A percentile compares a stretch with the other conserved stretches of the same genome.
phyloP scores from a whole-genome alignment of 2,797 vertebrate species.

The Coranthus polyacanthus region DNA sequence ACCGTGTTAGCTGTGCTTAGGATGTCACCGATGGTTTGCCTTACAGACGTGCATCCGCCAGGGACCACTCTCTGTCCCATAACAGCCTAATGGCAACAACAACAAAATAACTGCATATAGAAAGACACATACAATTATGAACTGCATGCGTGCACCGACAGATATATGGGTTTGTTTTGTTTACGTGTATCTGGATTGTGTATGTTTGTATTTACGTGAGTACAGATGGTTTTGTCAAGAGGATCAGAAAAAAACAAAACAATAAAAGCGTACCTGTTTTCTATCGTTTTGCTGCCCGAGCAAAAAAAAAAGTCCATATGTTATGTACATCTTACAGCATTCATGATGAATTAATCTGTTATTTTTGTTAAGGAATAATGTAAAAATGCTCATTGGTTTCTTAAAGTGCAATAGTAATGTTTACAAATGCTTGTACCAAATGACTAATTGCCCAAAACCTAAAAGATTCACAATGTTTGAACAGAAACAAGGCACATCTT shows the following conservation, averaged over 20 bases:
- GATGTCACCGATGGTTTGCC: slow-evolving; percentile 73
- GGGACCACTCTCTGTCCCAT: slow-evolving; percentile 51
- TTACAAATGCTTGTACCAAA: too few species aligned
- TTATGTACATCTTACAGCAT: not conserved
- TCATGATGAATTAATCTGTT: not conserved
- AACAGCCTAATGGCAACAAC: slow-evolving; percentile 61
- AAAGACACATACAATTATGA: slow-evolving; percentile 15
- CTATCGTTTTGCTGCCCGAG: not conserved
- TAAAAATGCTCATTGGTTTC: too few species aligned
- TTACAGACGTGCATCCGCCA: slow-evolving; percentile 59
- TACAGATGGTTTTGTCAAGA: not conserved
- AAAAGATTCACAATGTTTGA: too few species aligned
- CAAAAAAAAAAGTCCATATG: not conserved
- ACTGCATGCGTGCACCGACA: slow-evolving; percentile 4
- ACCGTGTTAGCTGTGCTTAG: slow-evolving; percentile 76
- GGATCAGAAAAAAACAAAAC: not conserved
- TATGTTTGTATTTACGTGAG: slow-evolving; percentile 1
- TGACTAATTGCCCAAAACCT: too few species aligned
- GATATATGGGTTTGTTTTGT: not conserved
- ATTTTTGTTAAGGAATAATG: too few species aligned
- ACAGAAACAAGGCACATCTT: not conserved
- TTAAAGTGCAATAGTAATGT: too few species aligned
- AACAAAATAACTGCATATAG: slow-evolving; percentile 39
- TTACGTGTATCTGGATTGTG: too few species aligned
- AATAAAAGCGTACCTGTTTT: too few species aligned